Evolutionary conservation across 2,797 vertebrate species (phyloP), one percentile per base, ranked within the genome.

Genomic region (Helicolenus hilgendorfi): DNA sequence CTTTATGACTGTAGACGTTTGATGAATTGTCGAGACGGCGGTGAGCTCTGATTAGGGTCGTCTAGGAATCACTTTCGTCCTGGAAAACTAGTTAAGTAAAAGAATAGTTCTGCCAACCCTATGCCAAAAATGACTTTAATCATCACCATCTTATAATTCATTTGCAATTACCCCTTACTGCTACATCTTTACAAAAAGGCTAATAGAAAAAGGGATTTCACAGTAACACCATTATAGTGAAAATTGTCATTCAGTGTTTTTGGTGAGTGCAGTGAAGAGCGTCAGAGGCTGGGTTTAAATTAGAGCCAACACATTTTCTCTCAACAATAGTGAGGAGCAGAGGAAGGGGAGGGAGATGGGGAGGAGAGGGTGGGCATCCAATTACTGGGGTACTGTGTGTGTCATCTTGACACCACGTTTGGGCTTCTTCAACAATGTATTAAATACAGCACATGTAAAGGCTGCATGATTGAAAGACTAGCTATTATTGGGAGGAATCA

Each of bases 331-430:
- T 56, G 75, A 79, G 77, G 78, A 85, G 87, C 69, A 53, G 73
- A 8, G 65, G 15, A 70, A 3, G 36, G 11, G 22, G 41, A 22
- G 49, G 67, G 18, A 11, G 58, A 41, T 15, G 18, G 27, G 68
- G 41, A 10, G 45, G 15, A 14, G 14, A 36, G 87, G 84, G 76
- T 56, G 83, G 85, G 84, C 91, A 82, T 86, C 94, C 93, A 96
- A 95, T 96, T 96, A 96, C 88, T 92, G 89, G 71, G 89, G 88
- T 49, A 69, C 64, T 81, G 85, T 84, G 88, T 91, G 91, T 95
- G 93, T 95, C 92, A 92, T 95, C 83, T 81, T 89, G 90, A 92
- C 85, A 89, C 84, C 71, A 77, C 69, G 26, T 91, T 93, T 85
- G 77, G 77, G 75, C 87, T 90, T 85, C 86, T 93, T 87, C 64